Evolutionary conservation across 2,113 vertebrate species (phyloP), one percentile per base, ranked within the genome.

Genomic region (Cyphomyrus plagiostoma): DNA sequence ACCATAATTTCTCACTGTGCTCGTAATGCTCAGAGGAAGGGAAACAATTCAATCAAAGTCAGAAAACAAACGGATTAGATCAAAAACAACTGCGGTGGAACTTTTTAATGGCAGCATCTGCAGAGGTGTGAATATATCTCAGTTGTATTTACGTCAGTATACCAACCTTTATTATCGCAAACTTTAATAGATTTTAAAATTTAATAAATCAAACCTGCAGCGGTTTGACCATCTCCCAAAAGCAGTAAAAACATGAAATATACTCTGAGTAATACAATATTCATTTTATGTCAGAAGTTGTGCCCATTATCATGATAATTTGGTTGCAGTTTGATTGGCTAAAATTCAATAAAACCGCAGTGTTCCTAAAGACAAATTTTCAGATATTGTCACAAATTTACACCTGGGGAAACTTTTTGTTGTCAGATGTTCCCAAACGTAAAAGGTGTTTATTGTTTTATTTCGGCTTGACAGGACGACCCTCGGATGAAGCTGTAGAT

Each of bases 11-110:
- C 80, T 48, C 52, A 21, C 82, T 85, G 53, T 70, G 88, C 70
- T 53, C 70, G 84, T 83, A 90, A 83, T 88, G 86, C 85, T 83
- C n/a, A 7, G 23, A 90, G 70, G 87, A 52, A 88, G 11, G 49
- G 86, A 83, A 52, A 52, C 74, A 88, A 82, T 53, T 90, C 66
- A 87, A 90, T 90, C 85, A 74, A 88, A 46, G 70, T 19, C 39
- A 53, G 83, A 42, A 88, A 77, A 80, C 86, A 80, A 82, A 39
- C 82, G 42, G 46, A 52, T 53, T 26, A 26, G 85, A 49, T 35
- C 23, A 53, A 52, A 53, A 66, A 66, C 58, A 53, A 50, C 42
- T 74, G 87, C 49, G n/a, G 52, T 84, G 87, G n/a, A 48, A 88
- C 30, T 83, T 49, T 83, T 58, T 82, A 48, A 84, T 46, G 52